Conservation (phyloP, 1,140 invertebrate genomes). For the Hycleus phaleratus region DNA sequence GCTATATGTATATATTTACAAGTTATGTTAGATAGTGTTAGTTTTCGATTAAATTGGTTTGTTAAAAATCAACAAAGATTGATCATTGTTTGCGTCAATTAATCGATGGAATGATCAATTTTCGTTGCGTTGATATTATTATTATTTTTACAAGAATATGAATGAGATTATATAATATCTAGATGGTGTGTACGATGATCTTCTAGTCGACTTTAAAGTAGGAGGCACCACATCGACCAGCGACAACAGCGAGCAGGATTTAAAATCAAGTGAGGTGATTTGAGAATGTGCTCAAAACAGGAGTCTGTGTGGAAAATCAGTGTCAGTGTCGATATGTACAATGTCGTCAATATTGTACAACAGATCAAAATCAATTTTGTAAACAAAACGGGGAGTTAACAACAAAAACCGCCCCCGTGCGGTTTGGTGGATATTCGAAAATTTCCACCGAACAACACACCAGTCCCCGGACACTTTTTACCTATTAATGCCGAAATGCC, state of each 20-base stretch:
- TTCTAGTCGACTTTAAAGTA: slow-evolving; percentile 13
- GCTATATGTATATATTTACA: slow-evolving; percentile 38
- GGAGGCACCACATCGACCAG: slow-evolving; percentile 16
- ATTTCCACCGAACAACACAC: too few relatives aligned
- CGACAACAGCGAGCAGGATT: slow-evolving; percentile 22
- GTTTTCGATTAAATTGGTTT: too few relatives aligned
- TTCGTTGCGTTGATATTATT: neutral
- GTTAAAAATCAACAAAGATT: neutral
- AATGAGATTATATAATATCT: neutral
- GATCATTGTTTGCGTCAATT: neutral
- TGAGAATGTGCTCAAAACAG: slow-evolving; percentile 41
- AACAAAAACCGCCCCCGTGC: too few relatives aligned
- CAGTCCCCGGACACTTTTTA: too few relatives aligned
- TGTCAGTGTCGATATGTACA: slow-evolving; percentile 36
- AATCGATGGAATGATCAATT: neutral
- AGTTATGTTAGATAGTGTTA: slow-evolving; percentile 30
- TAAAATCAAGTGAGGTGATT: slow-evolving; percentile 42
- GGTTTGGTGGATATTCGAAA: too few relatives aligned
- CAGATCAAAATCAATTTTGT: neutral
- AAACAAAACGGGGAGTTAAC: neutral
- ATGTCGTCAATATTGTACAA: slow-evolving; percentile 8
- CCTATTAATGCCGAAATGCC: too few relatives aligned
- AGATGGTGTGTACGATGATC: slow-evolving; percentile 15
- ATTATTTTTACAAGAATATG: slow-evolving; percentile 4
- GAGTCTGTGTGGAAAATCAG: slow-evolving; percentile 40